phyloP scores from a whole-genome alignment of 2,888 invertebrate species.

The Acleris emargana region DNA sequence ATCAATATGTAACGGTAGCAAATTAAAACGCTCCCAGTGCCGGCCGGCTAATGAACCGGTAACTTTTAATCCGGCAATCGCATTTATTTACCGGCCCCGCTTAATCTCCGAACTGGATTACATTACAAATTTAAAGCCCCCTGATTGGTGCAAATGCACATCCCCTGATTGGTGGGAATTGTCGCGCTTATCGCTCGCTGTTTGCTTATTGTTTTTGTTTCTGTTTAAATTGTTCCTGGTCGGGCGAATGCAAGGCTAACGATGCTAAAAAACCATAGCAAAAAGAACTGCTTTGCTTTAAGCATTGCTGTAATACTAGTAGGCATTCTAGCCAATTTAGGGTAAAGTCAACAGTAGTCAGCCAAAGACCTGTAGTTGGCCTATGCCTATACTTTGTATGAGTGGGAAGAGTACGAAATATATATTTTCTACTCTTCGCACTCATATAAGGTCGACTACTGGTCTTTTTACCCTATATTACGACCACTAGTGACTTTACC shows the following conservation, averaged over 20 bases:
- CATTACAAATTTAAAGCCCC: constrained; percentile 53
- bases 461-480: too few relatives aligned
- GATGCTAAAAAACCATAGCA: too few relatives aligned
- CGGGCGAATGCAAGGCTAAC: not conserved
- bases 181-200: constrained; percentile 40
- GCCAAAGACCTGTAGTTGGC: too few relatives aligned
- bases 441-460: too few relatives aligned
- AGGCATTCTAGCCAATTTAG: too few relatives aligned
- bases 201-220: constrained; percentile 35
- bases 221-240: not conserved
- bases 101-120: constrained; percentile 49
- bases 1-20: constrained; percentile 25
- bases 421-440: too few relatives aligned
- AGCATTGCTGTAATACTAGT: too few relatives aligned
- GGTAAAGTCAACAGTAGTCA: too few relatives aligned
- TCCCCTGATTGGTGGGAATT: constrained; percentile 43
- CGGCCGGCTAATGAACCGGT: constrained; percentile 32
- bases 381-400: too few relatives aligned
- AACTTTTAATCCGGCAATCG: constrained; percentile 35
- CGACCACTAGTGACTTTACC: too few relatives aligned
- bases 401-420: too few relatives aligned
- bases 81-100: constrained; percentile 37
- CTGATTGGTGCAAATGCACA: constrained; percentile 36
- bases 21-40: constrained; percentile 28
- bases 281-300: too few relatives aligned